A percentile compares a stretch with the other conserved stretches of the same genome.
phyloP scores from a whole-genome alignment of 2,113 vertebrate species.

The Calyptomena viridis region DNA sequence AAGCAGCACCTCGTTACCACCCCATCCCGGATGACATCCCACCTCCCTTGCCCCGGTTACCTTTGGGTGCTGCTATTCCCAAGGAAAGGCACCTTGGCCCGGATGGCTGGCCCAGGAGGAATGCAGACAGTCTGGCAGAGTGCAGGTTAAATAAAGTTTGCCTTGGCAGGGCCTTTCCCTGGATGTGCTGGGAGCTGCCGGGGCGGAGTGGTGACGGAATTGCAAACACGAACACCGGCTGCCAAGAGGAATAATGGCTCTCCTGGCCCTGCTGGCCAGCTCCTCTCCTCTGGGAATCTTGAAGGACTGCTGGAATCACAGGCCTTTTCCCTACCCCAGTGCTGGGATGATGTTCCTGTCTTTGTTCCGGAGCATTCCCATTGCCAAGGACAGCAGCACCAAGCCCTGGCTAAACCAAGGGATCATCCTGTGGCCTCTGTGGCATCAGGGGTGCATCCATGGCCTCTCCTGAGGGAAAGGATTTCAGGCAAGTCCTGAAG shows the following conservation, averaged over 20 bases:
- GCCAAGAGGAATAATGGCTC: constrained; percentile 10
- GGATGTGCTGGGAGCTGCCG: constrained; percentile 38
- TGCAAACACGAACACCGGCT: constrained; percentile 2
- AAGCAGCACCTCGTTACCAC: no score
- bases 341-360: fast-evolving
- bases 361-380: no score
- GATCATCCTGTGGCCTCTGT: no score
- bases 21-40: neutral
- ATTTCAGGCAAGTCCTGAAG: no score
- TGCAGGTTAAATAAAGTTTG: constrained; percentile 82
- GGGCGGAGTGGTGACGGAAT: constrained; percentile 50
- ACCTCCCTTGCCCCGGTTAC: constrained; percentile 35
- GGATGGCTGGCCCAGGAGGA: constrained; percentile 63
- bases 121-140: constrained; percentile 82
- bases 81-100: constrained; percentile 23
- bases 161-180: constrained; percentile 67
- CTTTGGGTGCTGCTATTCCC: constrained; percentile 42
- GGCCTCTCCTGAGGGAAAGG: no score
- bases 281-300: constrained; percentile 6
- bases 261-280: constrained; percentile 1
- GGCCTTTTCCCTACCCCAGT: neutral
- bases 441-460: no score
- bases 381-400: no score
- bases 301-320: neutral
- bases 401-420: no score